Percentiles rank a stretch among this genome's conserved stretches.
phyloP scores from a whole-genome alignment of 2,113 vertebrate species.

The Dromiciops gliroides region DNA sequence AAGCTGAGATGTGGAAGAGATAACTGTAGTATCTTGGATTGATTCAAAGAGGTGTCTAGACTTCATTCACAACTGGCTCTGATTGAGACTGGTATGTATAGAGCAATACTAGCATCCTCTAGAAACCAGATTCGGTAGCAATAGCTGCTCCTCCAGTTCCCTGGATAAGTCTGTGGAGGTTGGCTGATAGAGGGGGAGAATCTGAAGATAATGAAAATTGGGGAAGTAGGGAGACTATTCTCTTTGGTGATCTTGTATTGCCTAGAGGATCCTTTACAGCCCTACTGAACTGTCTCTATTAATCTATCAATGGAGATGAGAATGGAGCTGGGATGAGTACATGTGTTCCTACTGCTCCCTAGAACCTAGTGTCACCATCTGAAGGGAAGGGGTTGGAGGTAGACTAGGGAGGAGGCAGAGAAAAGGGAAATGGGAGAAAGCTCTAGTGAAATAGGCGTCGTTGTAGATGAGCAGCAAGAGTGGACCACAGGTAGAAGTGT shows the following conservation, averaged over 20 bases:
- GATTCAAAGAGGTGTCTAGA: no score
- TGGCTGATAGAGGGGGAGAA: neutral
- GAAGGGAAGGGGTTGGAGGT: no score
- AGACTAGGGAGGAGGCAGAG: no score
- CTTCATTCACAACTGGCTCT: no score
- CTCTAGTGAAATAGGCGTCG: neutral
- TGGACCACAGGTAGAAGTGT: neutral
- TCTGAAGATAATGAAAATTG: neutral
- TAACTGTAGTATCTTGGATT: no score
- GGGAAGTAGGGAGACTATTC: neutral
- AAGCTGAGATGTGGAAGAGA: no score
- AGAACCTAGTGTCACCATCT: no score
- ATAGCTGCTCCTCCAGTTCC: neutral
- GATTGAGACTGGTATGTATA: no score
- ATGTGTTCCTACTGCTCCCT: constrained; percentile 10
- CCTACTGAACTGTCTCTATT: neutral
- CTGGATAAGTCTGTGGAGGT: neutral
- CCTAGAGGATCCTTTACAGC: neutral
- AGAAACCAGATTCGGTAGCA: no score
- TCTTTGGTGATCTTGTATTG: neutral
- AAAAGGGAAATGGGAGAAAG: no score
- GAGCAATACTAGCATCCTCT: no score
- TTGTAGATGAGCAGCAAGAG: constrained; percentile 24
- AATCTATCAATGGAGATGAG: neutral
- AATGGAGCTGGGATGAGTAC: neutral